phyloP scores from a whole-genome alignment of 2,113 vertebrate genomes.

The Cynopterus brachyotis region DNA sequence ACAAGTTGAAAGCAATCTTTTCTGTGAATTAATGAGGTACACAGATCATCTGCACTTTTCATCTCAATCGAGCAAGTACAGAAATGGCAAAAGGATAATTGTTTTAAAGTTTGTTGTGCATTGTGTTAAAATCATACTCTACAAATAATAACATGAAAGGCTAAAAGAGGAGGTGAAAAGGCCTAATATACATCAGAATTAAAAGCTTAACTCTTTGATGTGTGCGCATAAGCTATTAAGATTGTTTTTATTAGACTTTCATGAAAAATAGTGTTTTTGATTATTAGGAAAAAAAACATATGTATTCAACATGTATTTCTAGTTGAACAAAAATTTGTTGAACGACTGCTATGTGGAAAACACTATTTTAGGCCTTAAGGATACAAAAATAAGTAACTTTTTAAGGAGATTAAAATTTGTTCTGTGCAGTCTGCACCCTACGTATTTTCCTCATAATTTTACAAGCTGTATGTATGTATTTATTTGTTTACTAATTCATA shows the following conservation, averaged over 20 bases:
- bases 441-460: neutral
- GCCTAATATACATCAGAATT: neutral
- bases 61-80: neutral
- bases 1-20: neutral
- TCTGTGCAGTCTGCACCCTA: neutral
- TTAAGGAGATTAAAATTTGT: neutral
- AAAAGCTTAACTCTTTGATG: neutral
- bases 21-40: conserved; percentile 11
- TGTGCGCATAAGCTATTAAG: neutral
- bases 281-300: neutral
- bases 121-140: neutral
- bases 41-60: neutral
- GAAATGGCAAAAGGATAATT: conserved; percentile 5
- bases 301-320: neutral
- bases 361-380: neutral
- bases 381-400: neutral
- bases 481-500: neutral
- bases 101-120: neutral
- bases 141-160: neutral
- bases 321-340: neutral
- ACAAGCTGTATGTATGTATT: neutral
- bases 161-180: neutral
- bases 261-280: neutral
- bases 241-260: neutral
- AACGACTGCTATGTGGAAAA: neutral